phyloP scores from a whole-genome alignment of 2,888 invertebrate genomes.

The Muscina levida region DNA sequence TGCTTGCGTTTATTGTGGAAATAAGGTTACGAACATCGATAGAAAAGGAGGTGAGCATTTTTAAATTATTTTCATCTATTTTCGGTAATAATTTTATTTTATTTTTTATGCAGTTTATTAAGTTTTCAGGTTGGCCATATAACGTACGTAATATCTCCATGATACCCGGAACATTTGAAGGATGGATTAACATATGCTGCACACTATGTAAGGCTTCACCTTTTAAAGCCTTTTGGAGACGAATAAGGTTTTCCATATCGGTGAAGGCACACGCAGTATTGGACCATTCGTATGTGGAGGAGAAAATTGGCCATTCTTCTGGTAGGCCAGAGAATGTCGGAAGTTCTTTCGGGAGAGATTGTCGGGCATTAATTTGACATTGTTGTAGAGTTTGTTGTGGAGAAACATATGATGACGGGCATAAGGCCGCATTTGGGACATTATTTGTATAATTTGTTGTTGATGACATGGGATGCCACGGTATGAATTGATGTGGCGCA shows the following conservation, averaged over 20 bases:
- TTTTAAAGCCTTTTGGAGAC: conserved; percentile 35
- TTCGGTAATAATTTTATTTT: too few species aligned
- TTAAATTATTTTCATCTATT: too few species aligned
- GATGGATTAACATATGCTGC: conserved; percentile 26
- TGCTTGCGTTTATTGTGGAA: conserved; percentile 38
- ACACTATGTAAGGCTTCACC: conserved; percentile 29
- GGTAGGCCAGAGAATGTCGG: too few species aligned
- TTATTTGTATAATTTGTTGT: too few species aligned
- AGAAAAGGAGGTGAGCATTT: conserved; percentile 48
- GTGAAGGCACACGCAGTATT: conserved; percentile 11
- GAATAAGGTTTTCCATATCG: conserved; percentile 34
- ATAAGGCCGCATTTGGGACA: too few species aligned
- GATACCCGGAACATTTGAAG: conserved; percentile 11
- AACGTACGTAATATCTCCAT: too few species aligned
- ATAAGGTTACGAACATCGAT: conserved; percentile 46
- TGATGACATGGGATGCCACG: too few species aligned
- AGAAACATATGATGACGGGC: too few species aligned
- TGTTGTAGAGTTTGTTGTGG: too few species aligned
- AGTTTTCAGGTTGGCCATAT: conserved; percentile 45
- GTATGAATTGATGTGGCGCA: too few species aligned
- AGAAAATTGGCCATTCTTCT: conserved; percentile 32
- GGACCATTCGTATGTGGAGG: conserved; percentile 36
- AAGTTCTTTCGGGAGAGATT: conserved; percentile 37
- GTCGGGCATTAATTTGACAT: conserved; percentile 7
- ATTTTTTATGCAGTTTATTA: conserved; percentile 34